Percentiles rank a stretch among this genome's conserved stretches.
Conservation (phyloP, 2,797 vertebrate genomes). For the Darevskia nairensis region DNA sequence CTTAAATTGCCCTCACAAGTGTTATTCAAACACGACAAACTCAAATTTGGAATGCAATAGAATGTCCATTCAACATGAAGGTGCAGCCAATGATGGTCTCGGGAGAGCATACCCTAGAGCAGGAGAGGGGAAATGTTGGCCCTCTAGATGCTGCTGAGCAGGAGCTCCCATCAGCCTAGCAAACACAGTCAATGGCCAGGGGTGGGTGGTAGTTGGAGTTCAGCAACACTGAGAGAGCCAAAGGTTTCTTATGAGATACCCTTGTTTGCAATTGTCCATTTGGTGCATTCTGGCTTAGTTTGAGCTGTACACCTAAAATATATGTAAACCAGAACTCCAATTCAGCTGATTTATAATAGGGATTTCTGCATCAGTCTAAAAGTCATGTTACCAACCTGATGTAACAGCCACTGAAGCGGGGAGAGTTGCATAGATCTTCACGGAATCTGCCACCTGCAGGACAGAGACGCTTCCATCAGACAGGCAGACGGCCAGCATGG, state of each 20-base stretch:
- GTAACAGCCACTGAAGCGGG: constrained; percentile 87
- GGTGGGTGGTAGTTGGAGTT: too few species aligned
- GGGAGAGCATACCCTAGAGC: too few species aligned
- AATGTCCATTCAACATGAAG: too few species aligned
- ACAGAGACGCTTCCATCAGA: constrained; percentile 92
- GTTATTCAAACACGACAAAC: background rate
- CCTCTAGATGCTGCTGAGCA: too few species aligned
- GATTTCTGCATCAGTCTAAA: background rate
- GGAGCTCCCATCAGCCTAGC: too few species aligned
- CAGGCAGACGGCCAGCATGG: constrained; percentile 87
- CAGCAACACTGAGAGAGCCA: too few species aligned
- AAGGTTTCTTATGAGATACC: background rate
- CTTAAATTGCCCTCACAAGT: too few species aligned
- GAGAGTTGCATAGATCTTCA: constrained; percentile 82
- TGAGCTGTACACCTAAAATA: too few species aligned
- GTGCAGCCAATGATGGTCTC: too few species aligned
- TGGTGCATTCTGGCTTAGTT: background rate
- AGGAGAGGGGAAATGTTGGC: too few species aligned
- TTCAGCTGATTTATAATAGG: background rate
- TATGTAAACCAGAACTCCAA: accelerated
- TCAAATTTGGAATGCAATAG: background rate
- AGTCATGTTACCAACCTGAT: constrained; percentile 83
- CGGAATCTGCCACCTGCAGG: constrained; percentile 86
- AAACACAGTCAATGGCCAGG: too few species aligned
- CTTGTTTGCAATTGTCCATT: background rate